A percentile compares a stretch with the other conserved stretches of the same genome.
These are phyloP conservation scores for Drosophila micromelanica DNA, from an alignment of 1,140 invertebrate genomes.

Conservation along the genomic window DNA sequence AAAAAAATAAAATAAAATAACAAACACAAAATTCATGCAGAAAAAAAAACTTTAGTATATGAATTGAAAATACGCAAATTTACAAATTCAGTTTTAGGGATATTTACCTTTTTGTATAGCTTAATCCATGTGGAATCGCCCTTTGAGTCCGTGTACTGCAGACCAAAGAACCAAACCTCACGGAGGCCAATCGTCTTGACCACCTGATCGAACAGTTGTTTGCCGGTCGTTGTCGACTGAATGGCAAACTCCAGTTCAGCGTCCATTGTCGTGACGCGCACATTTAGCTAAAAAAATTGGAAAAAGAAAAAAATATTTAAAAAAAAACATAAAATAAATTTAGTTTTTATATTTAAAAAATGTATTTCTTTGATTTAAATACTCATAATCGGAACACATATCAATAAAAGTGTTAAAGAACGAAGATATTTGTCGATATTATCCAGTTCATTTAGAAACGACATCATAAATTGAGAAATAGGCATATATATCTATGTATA, in stretches of 20 bases:
- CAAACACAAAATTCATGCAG: background rate
- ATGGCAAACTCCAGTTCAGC: slow-evolving; percentile 99
- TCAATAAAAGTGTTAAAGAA: too few species aligned
- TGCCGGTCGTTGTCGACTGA: slow-evolving; percentile 99
- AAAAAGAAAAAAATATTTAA: background rate
- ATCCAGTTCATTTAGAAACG: too few species aligned
- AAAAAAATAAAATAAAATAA: background rate
- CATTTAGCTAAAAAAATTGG: slow-evolving; percentile 94
- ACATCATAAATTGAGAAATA: too few species aligned
- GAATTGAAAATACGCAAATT: too few species aligned
- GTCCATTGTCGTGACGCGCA: slow-evolving; percentile 99
- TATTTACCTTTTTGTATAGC: slow-evolving; percentile 98
- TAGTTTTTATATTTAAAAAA: slow-evolving; percentile 5
- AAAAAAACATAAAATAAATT: slow-evolving; percentile 21
- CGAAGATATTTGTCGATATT: too few species aligned
- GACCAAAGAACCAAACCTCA: slow-evolving; percentile 99
- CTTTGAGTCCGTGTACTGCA: slow-evolving; percentile 99
- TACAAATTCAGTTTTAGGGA: too few species aligned
- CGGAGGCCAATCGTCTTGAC: slow-evolving; percentile 99
- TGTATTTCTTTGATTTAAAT: too few species aligned
- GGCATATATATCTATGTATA: too few species aligned
- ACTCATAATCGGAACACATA: too few species aligned
- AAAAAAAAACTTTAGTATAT: slow-evolving; percentile 14
- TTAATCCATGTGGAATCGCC: slow-evolving; percentile 99
- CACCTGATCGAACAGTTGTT: slow-evolving; percentile 99